phyloP scores from a whole-genome alignment of 2,797 vertebrate genomes.

The Darevskia mixta region DNA sequence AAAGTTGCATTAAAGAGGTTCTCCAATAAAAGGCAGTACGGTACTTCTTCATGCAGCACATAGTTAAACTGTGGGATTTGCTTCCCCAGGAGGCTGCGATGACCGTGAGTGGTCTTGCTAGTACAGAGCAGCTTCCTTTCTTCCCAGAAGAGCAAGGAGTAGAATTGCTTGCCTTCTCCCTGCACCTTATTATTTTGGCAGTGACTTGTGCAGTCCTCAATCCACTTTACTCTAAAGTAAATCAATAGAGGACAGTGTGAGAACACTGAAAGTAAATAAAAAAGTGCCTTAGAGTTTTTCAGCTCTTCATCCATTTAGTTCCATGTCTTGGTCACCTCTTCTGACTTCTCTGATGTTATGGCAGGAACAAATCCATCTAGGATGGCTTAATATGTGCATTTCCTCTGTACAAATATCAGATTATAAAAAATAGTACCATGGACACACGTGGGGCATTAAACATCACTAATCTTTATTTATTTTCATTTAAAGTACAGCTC shows the following conservation, averaged over 20 bases:
- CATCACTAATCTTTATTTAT: constrained; percentile 13
- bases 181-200: too few relatives aligned
- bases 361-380: constrained; percentile 31
- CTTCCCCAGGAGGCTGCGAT: too few relatives aligned
- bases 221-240: neutral
- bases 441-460: neutral
- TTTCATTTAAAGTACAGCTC: neutral
- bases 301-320: neutral
- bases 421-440: neutral
- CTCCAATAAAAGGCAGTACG: too few relatives aligned
- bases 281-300: neutral
- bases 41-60: too few relatives aligned
- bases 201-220: neutral
- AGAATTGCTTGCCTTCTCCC: neutral
- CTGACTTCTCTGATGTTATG: constrained; percentile 36
- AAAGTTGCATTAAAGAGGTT: too few relatives aligned
- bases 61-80: too few relatives aligned
- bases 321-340: neutral
- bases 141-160: too few relatives aligned
- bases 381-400: neutral
- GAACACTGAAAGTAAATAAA: neutral
- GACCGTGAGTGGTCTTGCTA: too few relatives aligned
- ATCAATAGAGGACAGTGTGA: neutral
- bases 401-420: neutral
- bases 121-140: too few relatives aligned